phyloP scores from a whole-genome alignment of 2,797 vertebrate species.

The Chelidonichthys spinosus region DNA sequence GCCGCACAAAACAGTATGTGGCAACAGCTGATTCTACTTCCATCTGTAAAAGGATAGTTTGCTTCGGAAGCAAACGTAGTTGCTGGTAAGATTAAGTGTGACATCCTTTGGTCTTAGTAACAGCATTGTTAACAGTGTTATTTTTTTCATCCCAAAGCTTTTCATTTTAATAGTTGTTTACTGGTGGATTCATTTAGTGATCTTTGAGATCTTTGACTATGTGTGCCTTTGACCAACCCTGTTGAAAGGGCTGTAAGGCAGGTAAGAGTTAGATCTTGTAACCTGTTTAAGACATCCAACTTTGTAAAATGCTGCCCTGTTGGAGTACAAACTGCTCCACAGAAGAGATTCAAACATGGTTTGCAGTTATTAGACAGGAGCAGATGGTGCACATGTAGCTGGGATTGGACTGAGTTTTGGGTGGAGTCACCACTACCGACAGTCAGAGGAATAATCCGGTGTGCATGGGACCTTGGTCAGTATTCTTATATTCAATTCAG shows the following conservation, averaged over 20 bases:
- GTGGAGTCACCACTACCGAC: background rate
- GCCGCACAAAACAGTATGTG: conserved; percentile 21
- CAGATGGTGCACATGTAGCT: background rate
- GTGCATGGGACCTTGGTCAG: background rate
- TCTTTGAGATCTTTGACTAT: background rate
- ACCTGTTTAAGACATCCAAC: background rate
- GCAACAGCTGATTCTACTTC: conserved; percentile 7
- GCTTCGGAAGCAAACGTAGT: background rate
- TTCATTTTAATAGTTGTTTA: background rate
- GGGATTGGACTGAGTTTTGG: background rate
- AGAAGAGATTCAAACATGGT: background rate
- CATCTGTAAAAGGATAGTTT: background rate
- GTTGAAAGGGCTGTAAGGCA: no score
- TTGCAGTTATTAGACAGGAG: background rate
- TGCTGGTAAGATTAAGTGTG: background rate
- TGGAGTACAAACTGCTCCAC: background rate
- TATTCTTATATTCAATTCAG: background rate
- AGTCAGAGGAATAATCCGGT: background rate
- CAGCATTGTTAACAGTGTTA: background rate
- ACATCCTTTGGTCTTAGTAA: background rate
- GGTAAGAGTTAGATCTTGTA: background rate
- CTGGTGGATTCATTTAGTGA: background rate
- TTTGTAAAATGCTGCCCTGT: background rate
- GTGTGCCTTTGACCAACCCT: background rate
- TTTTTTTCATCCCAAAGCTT: background rate